Conservation (phyloP, 1,140 invertebrate genomes). For the Pogonomyrmex californicus region DNA sequence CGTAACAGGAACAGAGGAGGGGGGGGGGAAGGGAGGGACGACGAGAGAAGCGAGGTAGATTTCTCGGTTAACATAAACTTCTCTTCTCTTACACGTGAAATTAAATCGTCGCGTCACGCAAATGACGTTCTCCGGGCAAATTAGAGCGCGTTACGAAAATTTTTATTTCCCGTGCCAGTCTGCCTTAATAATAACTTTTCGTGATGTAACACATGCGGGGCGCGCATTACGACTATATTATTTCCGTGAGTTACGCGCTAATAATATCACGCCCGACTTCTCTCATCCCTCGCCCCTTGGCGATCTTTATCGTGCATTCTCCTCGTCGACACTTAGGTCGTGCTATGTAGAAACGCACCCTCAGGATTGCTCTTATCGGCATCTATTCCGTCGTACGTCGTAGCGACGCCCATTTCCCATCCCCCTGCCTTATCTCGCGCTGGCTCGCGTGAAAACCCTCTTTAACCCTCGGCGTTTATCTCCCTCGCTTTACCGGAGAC, state of each 20-base stretch:
- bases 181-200: not conserved
- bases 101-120: not conserved
- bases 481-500: conserved; percentile 54
- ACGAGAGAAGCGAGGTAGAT: not conserved
- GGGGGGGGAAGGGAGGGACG: not conserved
- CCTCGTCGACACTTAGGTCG: conserved; percentile 65
- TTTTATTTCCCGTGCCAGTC: not conserved
- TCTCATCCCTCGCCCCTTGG: not conserved
- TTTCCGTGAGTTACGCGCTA: conserved; percentile 46
- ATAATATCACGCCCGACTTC: conserved; percentile 37
- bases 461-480: conserved; percentile 42
- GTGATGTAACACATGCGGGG: not conserved
- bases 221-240: conserved; percentile 31
- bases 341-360: conserved; percentile 70
- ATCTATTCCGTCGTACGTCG: conserved; percentile 55
- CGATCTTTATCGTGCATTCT: conserved; percentile 59
- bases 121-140: not conserved
- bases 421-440: conserved; percentile 70
- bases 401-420: conserved; percentile 61
- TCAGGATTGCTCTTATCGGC: conserved; percentile 76
- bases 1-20: not conserved
- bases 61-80: not conserved
- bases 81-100: not conserved
- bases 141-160: not conserved
- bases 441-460: conserved; percentile 65